Conservation (phyloP, 2,888 invertebrate species). For the Copidosoma aretas region DNA sequence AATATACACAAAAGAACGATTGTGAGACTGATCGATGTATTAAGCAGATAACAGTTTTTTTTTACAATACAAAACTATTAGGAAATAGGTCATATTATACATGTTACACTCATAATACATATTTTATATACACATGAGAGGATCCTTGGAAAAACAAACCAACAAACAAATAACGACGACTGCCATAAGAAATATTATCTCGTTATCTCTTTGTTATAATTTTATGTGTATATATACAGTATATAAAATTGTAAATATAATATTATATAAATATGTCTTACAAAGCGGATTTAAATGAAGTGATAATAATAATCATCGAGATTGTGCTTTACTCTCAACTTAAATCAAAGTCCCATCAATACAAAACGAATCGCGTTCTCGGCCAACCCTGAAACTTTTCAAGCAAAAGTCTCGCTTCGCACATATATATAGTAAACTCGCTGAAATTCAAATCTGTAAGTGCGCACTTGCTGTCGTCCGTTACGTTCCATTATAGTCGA, state of each 20-base stretch:
- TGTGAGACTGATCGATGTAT: constrained; percentile 63
- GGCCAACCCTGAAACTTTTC: not conserved
- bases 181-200: constrained; percentile 58
- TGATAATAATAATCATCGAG: constrained; percentile 43
- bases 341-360: constrained; percentile 20
- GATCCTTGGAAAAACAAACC: constrained; percentile 46
- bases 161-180: constrained; percentile 47
- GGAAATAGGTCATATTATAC: constrained; percentile 45
- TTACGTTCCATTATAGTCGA: not conserved
- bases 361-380: constrained; percentile 16
- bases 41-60: constrained; percentile 55
- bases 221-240: constrained; percentile 51
- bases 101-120: constrained; percentile 43
- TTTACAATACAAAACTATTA: constrained; percentile 55
- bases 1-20: constrained; percentile 53
- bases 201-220: constrained; percentile 47
- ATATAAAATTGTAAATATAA: constrained; percentile 46
- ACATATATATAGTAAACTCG: constrained; percentile 3
- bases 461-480: constrained; percentile 10
- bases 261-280: constrained; percentile 5
- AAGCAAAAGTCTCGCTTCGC: constrained; percentile 14
- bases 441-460: constrained; percentile 13
- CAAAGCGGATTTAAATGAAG: constrained; percentile 46
- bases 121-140: constrained; percentile 44
- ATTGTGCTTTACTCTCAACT: constrained; percentile 29